Evolutionary conservation across 2,113 vertebrate genomes (phyloP).

Genomic region (Stictonetta naevosa): DNA sequence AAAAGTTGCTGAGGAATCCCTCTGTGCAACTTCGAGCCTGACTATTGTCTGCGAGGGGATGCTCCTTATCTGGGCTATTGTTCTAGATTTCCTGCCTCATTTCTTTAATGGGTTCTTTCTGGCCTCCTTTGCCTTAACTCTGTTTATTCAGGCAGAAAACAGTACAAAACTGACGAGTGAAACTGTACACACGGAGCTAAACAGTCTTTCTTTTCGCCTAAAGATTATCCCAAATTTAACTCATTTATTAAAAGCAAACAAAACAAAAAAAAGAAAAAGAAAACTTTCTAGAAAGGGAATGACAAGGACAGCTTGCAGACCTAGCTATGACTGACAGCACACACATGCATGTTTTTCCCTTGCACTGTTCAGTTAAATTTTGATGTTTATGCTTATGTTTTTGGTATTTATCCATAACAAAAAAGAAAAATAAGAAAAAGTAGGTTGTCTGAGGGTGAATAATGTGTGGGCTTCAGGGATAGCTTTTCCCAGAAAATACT

Average conservation of each 20-base stretch:
- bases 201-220: background rate
- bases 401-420: background rate
- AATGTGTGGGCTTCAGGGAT: background rate
- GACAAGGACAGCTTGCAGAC: background rate
- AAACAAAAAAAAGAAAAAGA: background rate
- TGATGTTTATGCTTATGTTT: background rate
- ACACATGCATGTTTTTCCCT: background rate
- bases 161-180: background rate
- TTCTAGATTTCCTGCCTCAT: constrained; percentile 6
- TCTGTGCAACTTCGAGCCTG: background rate
- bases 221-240: background rate
- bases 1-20: background rate
- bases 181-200: background rate
- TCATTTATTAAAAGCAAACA: background rate
- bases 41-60: background rate
- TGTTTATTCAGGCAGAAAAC: background rate
- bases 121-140: background rate
- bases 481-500: background rate
- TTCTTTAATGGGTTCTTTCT: background rate
- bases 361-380: background rate
- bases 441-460: background rate
- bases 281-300: background rate
- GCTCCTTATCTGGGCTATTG: constrained; percentile 7
- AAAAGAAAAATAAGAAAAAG: background rate
- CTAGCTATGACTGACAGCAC: too few species aligned